phyloP scores from a whole-genome alignment of 2,888 invertebrate genomes.

The Antheraea assamensis region DNA sequence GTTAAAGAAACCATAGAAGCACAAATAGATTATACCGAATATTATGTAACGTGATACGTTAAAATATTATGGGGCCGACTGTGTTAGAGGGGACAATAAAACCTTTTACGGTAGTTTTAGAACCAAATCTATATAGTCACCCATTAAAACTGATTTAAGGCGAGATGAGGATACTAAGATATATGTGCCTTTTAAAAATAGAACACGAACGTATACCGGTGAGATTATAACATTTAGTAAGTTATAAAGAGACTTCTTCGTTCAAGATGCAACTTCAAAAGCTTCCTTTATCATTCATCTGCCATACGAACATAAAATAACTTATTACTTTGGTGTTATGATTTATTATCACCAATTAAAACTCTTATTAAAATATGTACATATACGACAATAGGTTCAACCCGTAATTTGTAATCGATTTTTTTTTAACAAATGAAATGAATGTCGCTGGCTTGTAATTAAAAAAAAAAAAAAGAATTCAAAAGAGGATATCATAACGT shows the following conservation, averaged over 20 bases:
- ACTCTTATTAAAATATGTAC: not conserved
- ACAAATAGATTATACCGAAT: not conserved
- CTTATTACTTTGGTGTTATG: not conserved
- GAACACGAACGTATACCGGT: too few species aligned
- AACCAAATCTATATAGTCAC: not conserved
- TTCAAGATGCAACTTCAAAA: not conserved
- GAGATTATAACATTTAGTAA: not conserved
- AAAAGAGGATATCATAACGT: not conserved
- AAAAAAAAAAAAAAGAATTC: not conserved
- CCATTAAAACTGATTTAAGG: not conserved
- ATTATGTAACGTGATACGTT: not conserved
- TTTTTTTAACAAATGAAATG: too few species aligned
- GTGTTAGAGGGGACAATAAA: not conserved
- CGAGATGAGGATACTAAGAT: not conserved
- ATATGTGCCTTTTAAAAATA: not conserved
- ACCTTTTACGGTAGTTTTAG: not conserved
- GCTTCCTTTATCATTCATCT: conserved; percentile 5
- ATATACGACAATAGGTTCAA: too few species aligned
- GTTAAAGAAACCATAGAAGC: conserved; percentile 1
- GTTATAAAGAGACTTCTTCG: not conserved
- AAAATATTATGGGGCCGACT: conserved; percentile 7
- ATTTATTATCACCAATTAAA: not conserved
- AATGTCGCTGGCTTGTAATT: not conserved
- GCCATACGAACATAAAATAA: not conserved
- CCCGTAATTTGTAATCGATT: too few species aligned